Base-by-base conservation (phyloP, 2,888 invertebrate genomes). In the Chrysolina americana region DNA sequence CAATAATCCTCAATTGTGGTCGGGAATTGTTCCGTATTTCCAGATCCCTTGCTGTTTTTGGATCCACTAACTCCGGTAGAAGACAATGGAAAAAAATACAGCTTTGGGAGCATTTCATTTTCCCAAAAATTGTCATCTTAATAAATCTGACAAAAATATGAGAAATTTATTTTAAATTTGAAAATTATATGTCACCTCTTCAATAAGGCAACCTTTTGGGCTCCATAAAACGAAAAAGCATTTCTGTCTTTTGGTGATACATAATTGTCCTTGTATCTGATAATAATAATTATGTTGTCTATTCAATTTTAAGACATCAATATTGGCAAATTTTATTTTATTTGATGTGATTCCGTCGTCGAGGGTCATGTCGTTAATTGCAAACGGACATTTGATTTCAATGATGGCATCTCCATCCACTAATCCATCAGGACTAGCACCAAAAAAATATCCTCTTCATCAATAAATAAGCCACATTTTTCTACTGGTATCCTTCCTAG, bases 381-480 rank as follows among this genome's bases (percentile, higher is more conserved):
- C n/a, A n/a, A n/a, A n/a, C n/a, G n/a, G n/a, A n/a, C n/a, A n/a
- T n/a, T n/a, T n/a, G n/a, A 11, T 77, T 69, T 77, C 75, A 23
- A 77, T 50, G 17, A 73, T 64, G 11, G 48, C 66, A 68, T 79
- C 70, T 53, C 72, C 71, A 9, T 28, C 70, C n/a, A 76, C 62
- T 59, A 77, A 44, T 15, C 76, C 77, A 47, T n/a, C n/a, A n/a
- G n/a, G n/a, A n/a, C n/a, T n/a, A n/a, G 76, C 76, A n/a, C 73
- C 76, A 17, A 74, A 65, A 70, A 68, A 73, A 28, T 47, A 48
- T 66, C 6, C 28, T 71, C 50, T 17, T 48, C 15, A 56, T 72
- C 72, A 41, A 75, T 56, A 59, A 75, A 72, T 17, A 75, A 41
- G 15, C 75, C 75, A 65, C 75, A 75, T 59, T 50, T 56, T 41